Conservation (phyloP, 1,140 invertebrate genomes). For the Leucophenga varia region DNA sequence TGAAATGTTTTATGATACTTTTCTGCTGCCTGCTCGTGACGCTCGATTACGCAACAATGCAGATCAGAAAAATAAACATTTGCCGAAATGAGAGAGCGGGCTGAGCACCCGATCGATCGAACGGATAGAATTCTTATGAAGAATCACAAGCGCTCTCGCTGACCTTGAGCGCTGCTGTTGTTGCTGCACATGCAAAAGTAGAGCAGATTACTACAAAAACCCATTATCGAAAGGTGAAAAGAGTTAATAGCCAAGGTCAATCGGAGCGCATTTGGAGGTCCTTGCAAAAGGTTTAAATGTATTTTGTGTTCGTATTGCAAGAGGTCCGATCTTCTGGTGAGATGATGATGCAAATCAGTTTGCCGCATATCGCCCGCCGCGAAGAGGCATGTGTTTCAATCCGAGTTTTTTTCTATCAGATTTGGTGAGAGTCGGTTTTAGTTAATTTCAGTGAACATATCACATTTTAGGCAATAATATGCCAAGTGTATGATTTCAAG, state of each 20-base stretch:
- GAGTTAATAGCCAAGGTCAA: conserved; percentile 40
- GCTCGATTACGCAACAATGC: too few relatives aligned
- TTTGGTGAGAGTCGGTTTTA: not conserved
- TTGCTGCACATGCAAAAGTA: not conserved
- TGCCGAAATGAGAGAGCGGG: too few relatives aligned
- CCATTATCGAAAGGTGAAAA: conserved; percentile 30
- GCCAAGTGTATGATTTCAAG: not conserved
- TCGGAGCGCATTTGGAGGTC: conserved; percentile 1
- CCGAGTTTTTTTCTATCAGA: conserved; percentile 8
- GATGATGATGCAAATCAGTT: conserved; percentile 45
- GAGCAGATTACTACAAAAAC: conserved; percentile 27
- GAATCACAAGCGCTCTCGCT: conserved; percentile 8
- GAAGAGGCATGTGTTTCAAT: conserved; percentile 29
- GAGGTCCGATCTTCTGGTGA: too few relatives aligned
- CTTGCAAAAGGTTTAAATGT: too few relatives aligned
- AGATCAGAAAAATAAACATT: too few relatives aligned
- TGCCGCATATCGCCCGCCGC: conserved; percentile 15
- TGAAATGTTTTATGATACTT: too few relatives aligned
- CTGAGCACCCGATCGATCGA: too few relatives aligned
- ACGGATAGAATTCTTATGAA: too few relatives aligned
- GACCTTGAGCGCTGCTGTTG: conserved; percentile 26
- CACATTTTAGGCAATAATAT: too few relatives aligned
- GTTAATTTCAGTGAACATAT: too few relatives aligned
- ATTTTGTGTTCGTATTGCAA: too few relatives aligned
- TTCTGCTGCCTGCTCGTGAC: too few relatives aligned